Conservation (phyloP, 2,113 vertebrate species). For the Neomonachus schauinslandi region DNA sequence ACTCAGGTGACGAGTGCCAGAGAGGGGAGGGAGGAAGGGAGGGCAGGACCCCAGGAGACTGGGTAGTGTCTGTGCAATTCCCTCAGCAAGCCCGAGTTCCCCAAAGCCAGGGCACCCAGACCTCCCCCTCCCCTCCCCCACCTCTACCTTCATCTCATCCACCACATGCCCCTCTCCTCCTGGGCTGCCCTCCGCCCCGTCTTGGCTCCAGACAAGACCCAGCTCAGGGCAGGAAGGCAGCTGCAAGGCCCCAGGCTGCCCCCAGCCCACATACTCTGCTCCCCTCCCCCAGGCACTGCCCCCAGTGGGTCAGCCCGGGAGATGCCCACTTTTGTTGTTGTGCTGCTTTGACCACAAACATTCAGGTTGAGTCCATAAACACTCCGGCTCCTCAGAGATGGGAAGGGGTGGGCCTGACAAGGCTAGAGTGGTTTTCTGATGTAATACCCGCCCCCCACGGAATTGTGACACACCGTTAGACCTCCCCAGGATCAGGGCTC, state of each 20-base stretch:
- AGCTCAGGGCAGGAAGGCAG: not conserved
- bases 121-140: not conserved
- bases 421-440: not conserved
- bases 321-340: not conserved
- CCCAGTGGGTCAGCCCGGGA: not conserved
- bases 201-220: not conserved
- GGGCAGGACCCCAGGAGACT: not conserved
- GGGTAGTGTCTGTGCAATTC: not conserved
- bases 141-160: not conserved
- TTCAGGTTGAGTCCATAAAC: not conserved
- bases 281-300: not conserved
- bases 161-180: not conserved
- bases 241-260: not conserved
- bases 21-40: not conserved
- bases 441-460: not conserved
- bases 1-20: not conserved
- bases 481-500: not conserved
- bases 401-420: not conserved
- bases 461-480: not conserved
- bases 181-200: not conserved
- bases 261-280: not conserved
- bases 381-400: not conserved
- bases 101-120: not conserved
- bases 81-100: not conserved
- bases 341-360: slow-evolving; percentile 20